Evolutionary conservation across 2,113 vertebrate genomes (phyloP).

Genomic region (Phainopepla nitens): DNA sequence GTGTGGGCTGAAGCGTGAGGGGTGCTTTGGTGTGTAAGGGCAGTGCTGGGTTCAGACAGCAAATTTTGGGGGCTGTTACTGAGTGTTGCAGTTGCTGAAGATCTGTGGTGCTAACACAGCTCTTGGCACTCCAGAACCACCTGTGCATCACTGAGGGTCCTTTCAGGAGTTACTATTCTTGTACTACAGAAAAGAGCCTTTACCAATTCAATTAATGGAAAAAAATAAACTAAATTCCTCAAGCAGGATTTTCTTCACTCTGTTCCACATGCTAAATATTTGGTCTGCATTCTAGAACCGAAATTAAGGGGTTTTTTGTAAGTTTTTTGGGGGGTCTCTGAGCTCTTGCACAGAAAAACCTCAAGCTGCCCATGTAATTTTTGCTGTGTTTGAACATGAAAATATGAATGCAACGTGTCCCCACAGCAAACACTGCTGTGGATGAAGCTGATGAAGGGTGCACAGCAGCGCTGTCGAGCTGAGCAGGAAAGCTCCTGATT

Average conservation of each 20-base stretch:
- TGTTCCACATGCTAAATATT: fast-evolving
- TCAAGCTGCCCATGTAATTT: background rate
- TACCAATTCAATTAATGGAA: background rate
- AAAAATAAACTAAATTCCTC: background rate
- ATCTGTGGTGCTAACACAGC: fast-evolving
- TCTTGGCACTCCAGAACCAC: background rate
- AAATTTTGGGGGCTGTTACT: background rate
- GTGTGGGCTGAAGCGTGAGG: fast-evolving
- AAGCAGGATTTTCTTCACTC: fast-evolving
- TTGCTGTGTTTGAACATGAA: background rate
- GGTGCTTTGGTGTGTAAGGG: background rate
- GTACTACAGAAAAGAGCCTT: background rate
- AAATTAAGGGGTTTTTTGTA: background rate
- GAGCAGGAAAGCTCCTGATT: background rate
- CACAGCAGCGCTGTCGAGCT: background rate
- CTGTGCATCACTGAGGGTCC: fast-evolving
- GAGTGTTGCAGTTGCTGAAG: background rate
- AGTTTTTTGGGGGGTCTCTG: fast-evolving
- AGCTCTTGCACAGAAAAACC: background rate
- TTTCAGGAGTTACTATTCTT: background rate
- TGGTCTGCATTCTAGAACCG: background rate
- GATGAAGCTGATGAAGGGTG: background rate
- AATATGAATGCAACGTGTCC: background rate
- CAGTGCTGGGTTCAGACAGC: background rate
- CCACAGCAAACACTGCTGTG: background rate